Evolutionary conservation across 2,113 vertebrate genomes (phyloP), one percentile per base, ranked within the genome.

Genomic region (Phrynosoma blainvillii): DNA sequence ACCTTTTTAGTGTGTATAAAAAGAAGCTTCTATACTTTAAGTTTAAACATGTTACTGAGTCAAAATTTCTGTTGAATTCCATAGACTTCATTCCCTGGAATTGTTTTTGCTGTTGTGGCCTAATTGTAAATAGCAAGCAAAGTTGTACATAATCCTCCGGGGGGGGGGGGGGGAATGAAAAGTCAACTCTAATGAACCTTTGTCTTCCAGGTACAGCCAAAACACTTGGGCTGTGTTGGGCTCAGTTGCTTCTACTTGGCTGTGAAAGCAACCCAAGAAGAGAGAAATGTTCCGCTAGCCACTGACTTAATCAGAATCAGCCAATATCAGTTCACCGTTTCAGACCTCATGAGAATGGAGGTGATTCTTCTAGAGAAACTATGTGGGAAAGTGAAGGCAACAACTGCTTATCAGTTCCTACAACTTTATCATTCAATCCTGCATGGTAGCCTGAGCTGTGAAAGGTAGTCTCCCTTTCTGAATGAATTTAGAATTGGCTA

Each of bases 341-440:
- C 98, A 3, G 99, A 99, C 92, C 96, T 99, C 98, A 99, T 98
- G 97, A 98, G 99, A 91, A 99, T 99, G 99, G 98, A 99, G 94
- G 99, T 97, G 97, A 99, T 99, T n/a, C 84, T 99, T 78, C 86
- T 99, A 95, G 98, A 99, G 95, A 99, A 99, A 92, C 96, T 99
- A 73, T 95, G 95, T 89, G 98, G 98, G 97, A 99, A 98, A 95
- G 96, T 99, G 83, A 99, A 97, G 96, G 96, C 97, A 90, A 96
- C 98, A 11, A 99, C 99, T 59, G 97, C 98, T 10, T 97, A 98
- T 84, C 97, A 98, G 0, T 98, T 99, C 91, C 97, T 99, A 13
- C 96, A 98, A 36, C 94, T 99, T 0, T 98, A 98, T 94, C 96
- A 98, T 93, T 95, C 96, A 40, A 96, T 97, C 74, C 78, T 98